Conservation (phyloP, 2,888 invertebrate genomes). For the Clepsis dumicolana region DNA sequence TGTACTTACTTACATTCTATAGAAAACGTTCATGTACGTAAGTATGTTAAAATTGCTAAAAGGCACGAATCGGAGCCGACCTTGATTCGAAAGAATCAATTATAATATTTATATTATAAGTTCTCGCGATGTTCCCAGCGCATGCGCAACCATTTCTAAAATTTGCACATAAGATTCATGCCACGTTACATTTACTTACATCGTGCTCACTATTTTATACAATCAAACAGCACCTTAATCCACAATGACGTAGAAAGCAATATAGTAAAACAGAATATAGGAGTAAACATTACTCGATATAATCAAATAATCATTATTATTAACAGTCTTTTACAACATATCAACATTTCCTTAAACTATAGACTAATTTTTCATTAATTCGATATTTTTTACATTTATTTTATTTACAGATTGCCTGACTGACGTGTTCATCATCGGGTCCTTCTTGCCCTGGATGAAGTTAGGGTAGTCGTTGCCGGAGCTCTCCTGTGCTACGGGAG, state of each 20-base stretch:
- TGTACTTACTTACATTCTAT: too few relatives aligned
- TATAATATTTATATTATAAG: too few relatives aligned
- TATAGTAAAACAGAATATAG: conserved; percentile 18
- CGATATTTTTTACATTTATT: conserved; percentile 82
- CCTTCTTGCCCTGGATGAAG: conserved; percentile 76
- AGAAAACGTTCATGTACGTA: too few relatives aligned
- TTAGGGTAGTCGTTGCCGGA: conserved; percentile 64
- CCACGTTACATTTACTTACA: too few relatives aligned
- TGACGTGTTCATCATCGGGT: conserved; percentile 81
- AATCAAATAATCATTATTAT: conserved; percentile 41
- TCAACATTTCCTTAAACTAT: conserved; percentile 24
- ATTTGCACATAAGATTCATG: too few relatives aligned
- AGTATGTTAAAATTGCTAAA: too few relatives aligned
- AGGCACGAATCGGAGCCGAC: too few relatives aligned
- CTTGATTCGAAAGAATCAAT: too few relatives aligned
- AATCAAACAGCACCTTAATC: too few relatives aligned
- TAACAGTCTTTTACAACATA: conserved; percentile 43
- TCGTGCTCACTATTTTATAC: too few relatives aligned
- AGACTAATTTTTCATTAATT: conserved; percentile 78
- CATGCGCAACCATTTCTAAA: too few relatives aligned
- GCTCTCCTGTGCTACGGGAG: conserved; percentile 54
- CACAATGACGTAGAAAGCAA: neutral
- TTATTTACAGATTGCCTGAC: conserved; percentile 75
- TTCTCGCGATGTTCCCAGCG: too few relatives aligned
- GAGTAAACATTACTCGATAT: conserved; percentile 13